These are phyloP conservation scores for Bergia sp. DNA, from an alignment of 92 coral and sea anemone genomes.

Conservation along the genomic window DNA sequence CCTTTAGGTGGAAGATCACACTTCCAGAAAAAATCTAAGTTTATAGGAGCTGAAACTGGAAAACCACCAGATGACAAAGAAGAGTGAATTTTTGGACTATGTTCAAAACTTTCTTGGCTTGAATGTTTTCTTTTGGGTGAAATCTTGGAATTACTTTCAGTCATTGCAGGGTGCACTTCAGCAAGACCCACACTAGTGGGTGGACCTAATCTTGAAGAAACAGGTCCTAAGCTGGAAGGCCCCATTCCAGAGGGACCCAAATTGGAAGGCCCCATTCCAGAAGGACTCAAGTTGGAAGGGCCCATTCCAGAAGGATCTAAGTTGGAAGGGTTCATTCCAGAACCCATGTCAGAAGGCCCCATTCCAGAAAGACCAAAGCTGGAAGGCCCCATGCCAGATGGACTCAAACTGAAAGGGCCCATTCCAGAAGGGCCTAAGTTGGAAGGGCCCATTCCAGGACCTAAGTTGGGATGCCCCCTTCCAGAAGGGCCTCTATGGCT, in stretches of 20 bases:
- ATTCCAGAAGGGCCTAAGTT: too few species aligned
- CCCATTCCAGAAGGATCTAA: too few species aligned
- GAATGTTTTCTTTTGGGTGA: not conserved
- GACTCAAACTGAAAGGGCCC: too few species aligned
- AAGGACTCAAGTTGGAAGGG: too few species aligned
- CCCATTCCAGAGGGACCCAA: not conserved
- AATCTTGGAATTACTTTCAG: not conserved
- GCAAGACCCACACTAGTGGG: not conserved
- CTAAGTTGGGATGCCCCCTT: not conserved
- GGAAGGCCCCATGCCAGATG: not conserved
- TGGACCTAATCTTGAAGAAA: slow-evolving; percentile 12
- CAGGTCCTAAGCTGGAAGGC: not conserved
- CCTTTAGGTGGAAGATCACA: slow-evolving; percentile 29
- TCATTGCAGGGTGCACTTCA: not conserved
- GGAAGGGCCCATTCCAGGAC: too few species aligned
- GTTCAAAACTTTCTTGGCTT: not conserved
- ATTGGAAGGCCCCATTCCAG: not conserved
- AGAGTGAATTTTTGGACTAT: slow-evolving; percentile 7
- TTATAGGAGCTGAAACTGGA: not conserved
- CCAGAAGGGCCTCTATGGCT: too few species aligned
- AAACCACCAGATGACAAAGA: not conserved
- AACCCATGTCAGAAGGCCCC: not conserved
- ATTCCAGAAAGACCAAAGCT: too few species aligned
- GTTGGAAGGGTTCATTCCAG: too few species aligned
- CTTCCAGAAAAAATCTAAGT: slow-evolving; percentile 11